phyloP scores from a whole-genome alignment of 2,797 vertebrate genomes.

The Agapornis canus region DNA sequence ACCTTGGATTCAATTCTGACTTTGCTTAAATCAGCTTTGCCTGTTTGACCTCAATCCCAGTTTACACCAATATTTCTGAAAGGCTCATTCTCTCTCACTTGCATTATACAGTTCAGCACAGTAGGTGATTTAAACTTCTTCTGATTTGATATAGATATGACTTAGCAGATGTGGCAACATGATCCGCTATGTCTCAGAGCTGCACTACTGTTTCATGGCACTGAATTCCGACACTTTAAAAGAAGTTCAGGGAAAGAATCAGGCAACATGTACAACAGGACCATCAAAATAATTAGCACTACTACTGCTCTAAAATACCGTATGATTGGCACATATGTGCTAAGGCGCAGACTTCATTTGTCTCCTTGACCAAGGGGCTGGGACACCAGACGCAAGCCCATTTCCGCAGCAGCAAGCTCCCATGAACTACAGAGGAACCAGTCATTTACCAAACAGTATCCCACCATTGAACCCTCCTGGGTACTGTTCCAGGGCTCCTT shows the following conservation, averaged over 20 bases:
- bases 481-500: not conserved
- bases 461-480: not conserved
- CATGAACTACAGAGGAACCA: slow-evolving; percentile 26
- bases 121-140: not conserved
- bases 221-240: no score
- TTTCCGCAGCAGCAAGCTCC: not conserved
- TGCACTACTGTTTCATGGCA: not conserved
- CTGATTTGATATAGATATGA: not conserved
- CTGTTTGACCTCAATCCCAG: not conserved
- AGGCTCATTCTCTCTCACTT: not conserved
- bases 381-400: not conserved
- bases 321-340: not conserved
- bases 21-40: not conserved
- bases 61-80: slow-evolving; percentile 18
- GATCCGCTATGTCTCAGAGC: not conserved
- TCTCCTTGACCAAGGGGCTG: not conserved
- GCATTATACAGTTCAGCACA: not conserved
- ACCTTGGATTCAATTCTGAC: not conserved
- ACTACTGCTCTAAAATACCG: slow-evolving; percentile 19
- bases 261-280: not conserved
- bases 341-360: not conserved
- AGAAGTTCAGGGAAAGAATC: no score
- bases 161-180: not conserved
- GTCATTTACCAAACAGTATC: slow-evolving; percentile 18
- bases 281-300: slow-evolving; percentile 20